Percentiles rank a stretch among this genome's conserved stretches.
These are phyloP conservation scores for Venturia canescens DNA, from an alignment of 1,140 invertebrate genomes.

Conservation along the genomic window DNA sequence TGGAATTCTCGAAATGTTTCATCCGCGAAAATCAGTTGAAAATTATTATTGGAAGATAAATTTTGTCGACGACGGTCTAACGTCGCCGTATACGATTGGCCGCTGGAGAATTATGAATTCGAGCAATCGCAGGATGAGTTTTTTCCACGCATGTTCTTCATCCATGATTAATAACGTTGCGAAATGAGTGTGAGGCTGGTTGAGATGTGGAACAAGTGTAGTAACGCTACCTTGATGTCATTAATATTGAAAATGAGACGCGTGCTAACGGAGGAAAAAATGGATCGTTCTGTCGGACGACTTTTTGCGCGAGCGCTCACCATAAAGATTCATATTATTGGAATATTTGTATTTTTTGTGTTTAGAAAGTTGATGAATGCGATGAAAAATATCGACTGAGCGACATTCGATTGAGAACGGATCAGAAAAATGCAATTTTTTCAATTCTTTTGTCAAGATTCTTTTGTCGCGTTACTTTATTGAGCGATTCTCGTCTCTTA, in stretches of 20 bases:
- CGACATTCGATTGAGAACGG: too few relatives aligned
- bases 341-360: too few relatives aligned
- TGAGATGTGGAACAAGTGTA: slow-evolving; percentile 16
- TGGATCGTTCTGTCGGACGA: too few relatives aligned
- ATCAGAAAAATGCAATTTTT: too few relatives aligned
- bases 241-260: too few relatives aligned
- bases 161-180: slow-evolving; percentile 6
- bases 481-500: slow-evolving; percentile 2
- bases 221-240: slow-evolving; percentile 31
- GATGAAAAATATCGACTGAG: too few relatives aligned
- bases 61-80: not conserved
- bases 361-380: too few relatives aligned
- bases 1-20: too few relatives aligned
- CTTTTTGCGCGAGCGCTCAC: too few relatives aligned
- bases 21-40: not conserved
- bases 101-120: not conserved
- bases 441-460: too few relatives aligned
- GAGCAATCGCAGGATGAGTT: not conserved
- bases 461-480: too few relatives aligned
- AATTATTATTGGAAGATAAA: not conserved
- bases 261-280: not conserved
- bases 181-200: not conserved
- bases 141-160: not conserved
- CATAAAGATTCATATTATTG: too few relatives aligned
- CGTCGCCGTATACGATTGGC: not conserved